phyloP scores from a whole-genome alignment of 2,797 vertebrate species.

The Pangasius mekongensis region DNA sequence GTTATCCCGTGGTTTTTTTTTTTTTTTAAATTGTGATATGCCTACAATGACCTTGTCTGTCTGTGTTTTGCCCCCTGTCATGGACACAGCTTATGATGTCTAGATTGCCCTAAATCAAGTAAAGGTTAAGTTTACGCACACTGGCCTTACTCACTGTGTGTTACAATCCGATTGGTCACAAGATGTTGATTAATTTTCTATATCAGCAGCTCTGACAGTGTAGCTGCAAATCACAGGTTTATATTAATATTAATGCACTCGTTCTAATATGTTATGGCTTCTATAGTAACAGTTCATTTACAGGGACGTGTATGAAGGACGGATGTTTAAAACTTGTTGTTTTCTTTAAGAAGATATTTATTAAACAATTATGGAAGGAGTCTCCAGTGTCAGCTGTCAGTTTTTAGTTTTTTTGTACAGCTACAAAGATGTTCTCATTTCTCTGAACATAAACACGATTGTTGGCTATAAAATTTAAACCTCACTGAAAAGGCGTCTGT shows the following conservation, averaged over 20 bases:
- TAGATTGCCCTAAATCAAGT: background rate
- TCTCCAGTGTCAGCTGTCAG: background rate
- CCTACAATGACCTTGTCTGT: background rate
- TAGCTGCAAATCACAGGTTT: background rate
- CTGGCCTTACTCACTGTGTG: background rate
- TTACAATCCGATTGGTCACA: background rate
- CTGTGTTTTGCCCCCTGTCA: background rate
- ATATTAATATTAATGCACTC: no score
- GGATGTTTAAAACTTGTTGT: background rate
- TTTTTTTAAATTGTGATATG: background rate
- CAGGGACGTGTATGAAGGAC: background rate
- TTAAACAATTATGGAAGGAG: background rate
- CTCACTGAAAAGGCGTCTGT: background rate
- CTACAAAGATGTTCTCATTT: background rate
- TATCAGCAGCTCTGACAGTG: background rate
- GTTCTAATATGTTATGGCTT: background rate
- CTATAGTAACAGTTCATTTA: background rate
- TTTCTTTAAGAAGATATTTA: no score
- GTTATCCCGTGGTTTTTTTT: background rate
- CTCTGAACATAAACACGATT: background rate
- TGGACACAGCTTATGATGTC: background rate
- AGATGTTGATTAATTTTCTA: no score
- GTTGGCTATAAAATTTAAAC: conserved; percentile 15
- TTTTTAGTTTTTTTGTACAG: background rate
- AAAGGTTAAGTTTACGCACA: background rate